Base-by-base conservation (phyloP, 2,113 vertebrate species). In the Macrotus californicus region DNA sequence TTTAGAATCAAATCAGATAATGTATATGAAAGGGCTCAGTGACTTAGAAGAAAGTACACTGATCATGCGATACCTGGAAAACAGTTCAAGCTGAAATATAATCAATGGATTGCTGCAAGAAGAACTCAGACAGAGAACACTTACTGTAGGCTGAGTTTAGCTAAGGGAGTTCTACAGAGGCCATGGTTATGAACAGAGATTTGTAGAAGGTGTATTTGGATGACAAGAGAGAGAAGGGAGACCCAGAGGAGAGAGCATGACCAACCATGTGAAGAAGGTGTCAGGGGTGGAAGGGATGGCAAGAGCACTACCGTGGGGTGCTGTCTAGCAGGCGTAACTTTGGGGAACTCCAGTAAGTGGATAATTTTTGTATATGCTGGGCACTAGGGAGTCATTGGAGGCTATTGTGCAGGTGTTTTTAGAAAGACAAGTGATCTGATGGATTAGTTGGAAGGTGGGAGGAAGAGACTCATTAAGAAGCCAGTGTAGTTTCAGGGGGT, bases 1-100 rank as follows among this genome's bases (percentile, higher is more conserved):
- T 96, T 83, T 48, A 76, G 93, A 50, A 87, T 93, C 91, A 76
- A 94, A 94, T 87, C 41, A 89, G 69, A 84, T 79, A 76, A 41
- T 36, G 4, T 22, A 56, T 70, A 48, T 92, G 80, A 87, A 93
- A 89, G 48, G 10, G 36, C 86, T 91, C 61, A 36, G 89, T 64
- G 82, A 88, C 89, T 73, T 70, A 21, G 21, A 54, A 95, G 83
- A 21, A 89, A 29, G 24, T 64, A 15, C 0, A 22, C 67, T 39
- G 61, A 64, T 93, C 79, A 84, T 43, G 50, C 73, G 61, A 69
- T 91, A 77, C 52, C 69, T 96, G 89, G 87, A 56, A 96, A 93
- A 94, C 52, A 70, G 46, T 52, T 90, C 64, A 52, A 88, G 89
- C 56, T 94, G 93, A 80, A 70, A 59, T 75, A 34, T 12, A 89